phyloP scores from a whole-genome alignment of 2,113 vertebrate species.

The Casuarius casuarius region DNA sequence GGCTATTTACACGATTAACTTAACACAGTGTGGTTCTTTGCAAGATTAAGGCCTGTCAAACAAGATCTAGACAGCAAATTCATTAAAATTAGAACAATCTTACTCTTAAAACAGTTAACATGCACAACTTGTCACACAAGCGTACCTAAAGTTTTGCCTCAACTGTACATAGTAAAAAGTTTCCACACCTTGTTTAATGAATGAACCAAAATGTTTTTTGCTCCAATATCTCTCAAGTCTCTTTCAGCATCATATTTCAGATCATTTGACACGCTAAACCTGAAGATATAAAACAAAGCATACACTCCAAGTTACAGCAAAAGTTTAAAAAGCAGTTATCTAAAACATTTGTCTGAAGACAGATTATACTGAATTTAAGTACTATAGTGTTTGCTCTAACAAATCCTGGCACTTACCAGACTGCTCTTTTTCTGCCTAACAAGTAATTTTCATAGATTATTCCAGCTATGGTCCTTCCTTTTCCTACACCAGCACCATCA shows the following conservation, averaged over 20 bases:
- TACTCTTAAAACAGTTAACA: background rate
- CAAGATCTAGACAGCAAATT: background rate
- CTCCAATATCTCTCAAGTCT: constrained; percentile 95
- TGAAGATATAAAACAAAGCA: constrained; percentile 47
- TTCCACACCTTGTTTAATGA: constrained; percentile 95
- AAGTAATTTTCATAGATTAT: constrained; percentile 98
- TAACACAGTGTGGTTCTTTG: background rate
- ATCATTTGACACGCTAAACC: constrained; percentile 99
- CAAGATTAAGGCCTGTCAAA: constrained; percentile 28
- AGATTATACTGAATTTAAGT: background rate
- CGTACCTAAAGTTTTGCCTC: constrained; percentile 52
- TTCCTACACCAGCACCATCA: constrained; percentile 96
- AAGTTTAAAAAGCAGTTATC: background rate
- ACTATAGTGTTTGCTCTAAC: background rate
- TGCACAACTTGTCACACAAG: constrained; percentile 37
- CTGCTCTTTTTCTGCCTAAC: constrained; percentile 93
- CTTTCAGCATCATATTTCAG: constrained; percentile 97
- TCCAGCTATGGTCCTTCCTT: constrained; percentile 97
- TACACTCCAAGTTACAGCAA: background rate
- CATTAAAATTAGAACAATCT: constrained; percentile 16
- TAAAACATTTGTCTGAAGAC: background rate
- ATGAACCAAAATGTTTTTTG: constrained; percentile 97
- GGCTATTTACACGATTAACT: constrained; percentile 11
- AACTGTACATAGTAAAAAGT: constrained; percentile 65
- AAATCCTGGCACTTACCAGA: constrained; percentile 86